Conservation (phyloP, 1,140 invertebrate species). For the Diorhabda elongata region DNA sequence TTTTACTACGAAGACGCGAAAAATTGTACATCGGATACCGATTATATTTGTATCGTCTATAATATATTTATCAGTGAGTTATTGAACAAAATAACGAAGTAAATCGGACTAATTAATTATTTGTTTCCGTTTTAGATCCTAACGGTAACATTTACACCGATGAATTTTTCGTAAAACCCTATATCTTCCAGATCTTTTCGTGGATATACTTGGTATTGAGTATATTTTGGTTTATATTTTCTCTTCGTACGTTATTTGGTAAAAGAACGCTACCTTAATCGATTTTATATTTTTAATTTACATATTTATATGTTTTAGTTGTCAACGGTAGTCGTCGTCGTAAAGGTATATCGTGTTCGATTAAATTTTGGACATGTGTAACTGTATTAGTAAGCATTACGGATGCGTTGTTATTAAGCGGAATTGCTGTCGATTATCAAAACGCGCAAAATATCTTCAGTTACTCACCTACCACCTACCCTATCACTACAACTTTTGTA, state of each 20-base stretch:
- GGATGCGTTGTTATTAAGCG: slow-evolving; percentile 8
- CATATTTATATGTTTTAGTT: background rate
- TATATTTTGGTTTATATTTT: slow-evolving; percentile 3
- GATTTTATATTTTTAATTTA: background rate
- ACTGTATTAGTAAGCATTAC: background rate
- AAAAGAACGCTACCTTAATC: background rate
- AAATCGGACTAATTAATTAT: no score
- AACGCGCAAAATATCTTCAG: background rate
- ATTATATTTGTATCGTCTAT: no score
- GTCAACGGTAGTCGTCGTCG: background rate
- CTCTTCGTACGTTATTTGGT: background rate
- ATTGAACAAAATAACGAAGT: no score
- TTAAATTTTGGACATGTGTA: background rate
- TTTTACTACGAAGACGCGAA: no score
- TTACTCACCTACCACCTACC: background rate
- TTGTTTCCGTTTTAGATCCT: no score
- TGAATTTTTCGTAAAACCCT: background rate
- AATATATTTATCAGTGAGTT: no score
- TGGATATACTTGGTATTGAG: slow-evolving; percentile 9
- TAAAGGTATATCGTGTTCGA: background rate
- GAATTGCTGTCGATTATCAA: slow-evolving; percentile 4
- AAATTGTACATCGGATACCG: no score
- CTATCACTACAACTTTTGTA: background rate
- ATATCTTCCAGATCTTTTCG: slow-evolving; percentile 7
- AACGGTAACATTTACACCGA: no score